phyloP scores from a whole-genome alignment of 2,797 vertebrate genomes.

The Carapus acus region DNA sequence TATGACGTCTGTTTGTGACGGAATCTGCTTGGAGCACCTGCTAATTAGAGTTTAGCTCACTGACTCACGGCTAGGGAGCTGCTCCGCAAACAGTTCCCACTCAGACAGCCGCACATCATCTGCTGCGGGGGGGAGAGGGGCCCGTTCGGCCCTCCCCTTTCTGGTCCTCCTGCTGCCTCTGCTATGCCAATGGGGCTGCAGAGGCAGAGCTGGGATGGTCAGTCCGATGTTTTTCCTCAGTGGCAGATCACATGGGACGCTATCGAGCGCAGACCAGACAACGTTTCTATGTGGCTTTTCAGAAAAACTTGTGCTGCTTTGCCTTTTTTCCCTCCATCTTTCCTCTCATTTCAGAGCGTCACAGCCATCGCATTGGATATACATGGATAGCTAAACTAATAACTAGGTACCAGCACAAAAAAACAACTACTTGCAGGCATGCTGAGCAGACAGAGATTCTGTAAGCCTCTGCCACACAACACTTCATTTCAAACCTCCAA shows the following conservation, averaged over 20 bases:
- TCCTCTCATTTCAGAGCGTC: background rate
- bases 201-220: slow-evolving; percentile 41
- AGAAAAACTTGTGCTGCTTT: slow-evolving; percentile 25
- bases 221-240: no score
- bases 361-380: background rate
- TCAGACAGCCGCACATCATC: slow-evolving; percentile 65
- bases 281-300: slow-evolving; percentile 34
- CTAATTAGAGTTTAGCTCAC: slow-evolving; percentile 39
- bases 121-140: slow-evolving; percentile 52
- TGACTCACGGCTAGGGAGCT: slow-evolving; percentile 36
- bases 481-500: background rate
- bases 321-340: background rate
- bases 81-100: slow-evolving; percentile 52
- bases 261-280: slow-evolving; percentile 55
- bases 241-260: slow-evolving; percentile 38
- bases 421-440: background rate
- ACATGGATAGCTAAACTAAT: slow-evolving; percentile 1
- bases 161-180: slow-evolving; percentile 48
- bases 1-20: slow-evolving; percentile 22
- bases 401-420: background rate
- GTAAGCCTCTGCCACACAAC: slow-evolving; percentile 16
- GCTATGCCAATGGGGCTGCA: slow-evolving; percentile 61
- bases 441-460: slow-evolving; percentile 1
- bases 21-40: slow-evolving; percentile 47
- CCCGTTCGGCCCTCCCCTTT: slow-evolving; percentile 61